Base-by-base conservation (phyloP, 2,888 invertebrate genomes). In the Calephelis perditalis region DNA sequence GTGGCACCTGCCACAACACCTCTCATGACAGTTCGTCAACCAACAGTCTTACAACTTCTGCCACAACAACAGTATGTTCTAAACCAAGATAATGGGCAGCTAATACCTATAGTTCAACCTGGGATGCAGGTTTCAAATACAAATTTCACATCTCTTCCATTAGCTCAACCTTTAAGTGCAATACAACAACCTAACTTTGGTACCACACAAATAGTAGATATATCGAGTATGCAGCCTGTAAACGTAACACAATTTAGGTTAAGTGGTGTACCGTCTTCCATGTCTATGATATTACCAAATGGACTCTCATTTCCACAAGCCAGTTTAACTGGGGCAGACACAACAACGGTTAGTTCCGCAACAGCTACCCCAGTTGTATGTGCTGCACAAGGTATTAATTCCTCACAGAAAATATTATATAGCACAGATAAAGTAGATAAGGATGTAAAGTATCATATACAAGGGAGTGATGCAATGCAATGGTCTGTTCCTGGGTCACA, bases 201-300 rank as follows among this genome's bases (percentile, higher is more conserved):
- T 7, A 70, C 70, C 3, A 85, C 88, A 4, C 90, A 90, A 65
- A 72, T 89, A 59, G 83, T 90, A 11, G 90, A 90, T 70, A 72
- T 90, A 67, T 86, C 89, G 8, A 84, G 72, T 63, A 86, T 90
- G 85, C 90, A 90, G 65, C 90, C 89, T 0, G 82, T 89, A 1
- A 90, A 89, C 72, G 84, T 89, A 0, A 89, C 89, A 10, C 90
- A 89, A 60, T 68, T 90, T 47, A 66, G 90, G 40, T 66, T 90
- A 49, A 87, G 87, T 65, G 86, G 89, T 26, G 86, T 86, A 3
- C 89, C 89, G 4, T 84, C 86, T 45, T 87, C 90, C 12, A 89
- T 90, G 89, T 88, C 89, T 46, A 90, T 89, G 89, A 82, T 90
- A 66, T 71, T 89, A 46, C 89, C 87, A 0, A 90, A 89, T 71